Percentiles rank a stretch among this genome's conserved stretches.
These are phyloP conservation scores for Bhutanitis thaidina DNA, from an alignment of 2,888 invertebrate genomes.

Conservation along the genomic window DNA sequence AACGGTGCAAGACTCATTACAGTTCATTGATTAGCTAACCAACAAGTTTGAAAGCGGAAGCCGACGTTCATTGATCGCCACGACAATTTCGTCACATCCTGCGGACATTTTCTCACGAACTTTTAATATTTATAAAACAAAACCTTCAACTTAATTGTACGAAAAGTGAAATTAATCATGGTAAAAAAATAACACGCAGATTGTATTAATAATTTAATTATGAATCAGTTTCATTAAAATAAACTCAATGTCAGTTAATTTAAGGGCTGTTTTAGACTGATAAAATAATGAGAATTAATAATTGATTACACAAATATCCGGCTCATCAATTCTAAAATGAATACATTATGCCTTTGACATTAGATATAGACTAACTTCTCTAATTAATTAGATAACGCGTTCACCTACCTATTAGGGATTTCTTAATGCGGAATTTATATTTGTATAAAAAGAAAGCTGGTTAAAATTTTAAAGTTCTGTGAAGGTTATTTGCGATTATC, in stretches of 20 bases:
- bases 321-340: slow-evolving; percentile 9
- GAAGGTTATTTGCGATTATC: too few species aligned
- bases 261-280: slow-evolving; percentile 3
- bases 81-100: slow-evolving; percentile 61
- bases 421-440: too few species aligned
- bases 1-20: slow-evolving; percentile 24
- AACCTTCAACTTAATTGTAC: slow-evolving; percentile 15
- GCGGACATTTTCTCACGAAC: slow-evolving; percentile 35
- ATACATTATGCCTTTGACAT: background rate
- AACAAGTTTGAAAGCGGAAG: slow-evolving; percentile 51
- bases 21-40: slow-evolving; percentile 31
- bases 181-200: background rate
- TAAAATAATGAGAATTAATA: background rate
- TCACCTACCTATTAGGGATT: too few species aligned
- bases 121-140: slow-evolving; percentile 14
- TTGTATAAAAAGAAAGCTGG: too few species aligned
- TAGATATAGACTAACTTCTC: background rate
- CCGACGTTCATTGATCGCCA: slow-evolving; percentile 49
- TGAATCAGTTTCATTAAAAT: background rate
- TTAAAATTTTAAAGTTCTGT: too few species aligned
- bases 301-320: slow-evolving; percentile 7
- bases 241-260: background rate
- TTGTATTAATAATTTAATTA: too few species aligned
- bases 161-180: slow-evolving; percentile 9
- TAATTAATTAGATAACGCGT: too few species aligned